Evolutionary conservation across 2,888 invertebrate species (phyloP).

Genomic region (Nephrotoma guestfalica): DNA sequence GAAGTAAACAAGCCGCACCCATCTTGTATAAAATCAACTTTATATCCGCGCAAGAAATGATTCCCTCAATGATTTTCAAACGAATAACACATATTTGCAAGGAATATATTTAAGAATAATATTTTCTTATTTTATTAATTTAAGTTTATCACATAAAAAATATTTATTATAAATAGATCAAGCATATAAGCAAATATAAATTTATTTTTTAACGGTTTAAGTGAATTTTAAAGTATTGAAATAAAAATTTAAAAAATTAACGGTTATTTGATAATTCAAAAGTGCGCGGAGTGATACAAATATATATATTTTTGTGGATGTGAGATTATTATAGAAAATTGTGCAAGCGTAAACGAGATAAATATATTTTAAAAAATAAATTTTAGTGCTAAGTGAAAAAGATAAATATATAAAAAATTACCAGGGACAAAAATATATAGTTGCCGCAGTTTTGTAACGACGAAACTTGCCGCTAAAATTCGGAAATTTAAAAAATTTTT

Average conservation of each 20-base stretch:
- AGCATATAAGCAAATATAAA: neutral
- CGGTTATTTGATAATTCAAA: neutral
- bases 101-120: neutral
- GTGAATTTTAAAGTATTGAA: neutral
- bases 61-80: conserved; percentile 36
- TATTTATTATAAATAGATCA: neutral
- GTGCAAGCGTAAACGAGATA: neutral
- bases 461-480: conserved; percentile 1
- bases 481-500: neutral
- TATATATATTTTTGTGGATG: neutral
- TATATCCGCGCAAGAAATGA: conserved; percentile 46
- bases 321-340: neutral
- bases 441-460: conserved; percentile 6
- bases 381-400: neutral
- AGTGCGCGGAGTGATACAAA: conserved; percentile 1
- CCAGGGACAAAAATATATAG: conserved; percentile 4
- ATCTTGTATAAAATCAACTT: conserved; percentile 48
- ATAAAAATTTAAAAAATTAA: neutral
- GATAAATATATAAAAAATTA: neutral
- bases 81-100: conserved; percentile 5
- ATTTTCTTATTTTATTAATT: neutral
- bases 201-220: neutral
- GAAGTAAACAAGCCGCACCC: conserved; percentile 61
- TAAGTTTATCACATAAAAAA: neutral
- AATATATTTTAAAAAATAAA: neutral